These are phyloP conservation scores for Musca vetustissima DNA, from an alignment of 1,140 invertebrate genomes.

Conservation along the genomic window DNA sequence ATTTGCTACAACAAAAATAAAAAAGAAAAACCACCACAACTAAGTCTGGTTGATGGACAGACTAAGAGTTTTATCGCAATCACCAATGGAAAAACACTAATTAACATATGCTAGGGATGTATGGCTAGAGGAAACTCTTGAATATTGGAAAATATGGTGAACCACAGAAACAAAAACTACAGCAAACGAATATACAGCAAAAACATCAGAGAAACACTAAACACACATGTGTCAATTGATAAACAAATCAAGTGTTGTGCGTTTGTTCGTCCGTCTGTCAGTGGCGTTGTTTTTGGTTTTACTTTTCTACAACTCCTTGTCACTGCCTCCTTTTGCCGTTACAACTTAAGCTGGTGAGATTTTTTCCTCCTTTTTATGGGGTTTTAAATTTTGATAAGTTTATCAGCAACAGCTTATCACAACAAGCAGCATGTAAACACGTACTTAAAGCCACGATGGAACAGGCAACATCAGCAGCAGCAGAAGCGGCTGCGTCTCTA, in stretches of 20 bases:
- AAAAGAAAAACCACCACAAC: no score
- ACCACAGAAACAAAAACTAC: background rate
- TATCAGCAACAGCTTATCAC: slow-evolving; percentile 22
- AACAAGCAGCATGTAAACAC: slow-evolving; percentile 10
- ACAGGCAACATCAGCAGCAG: no score
- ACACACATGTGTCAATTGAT: slow-evolving; percentile 20
- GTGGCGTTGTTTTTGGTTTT: no score
- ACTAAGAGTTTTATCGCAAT: slow-evolving; percentile 4
- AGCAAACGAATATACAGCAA: background rate
- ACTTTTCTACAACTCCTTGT: no score
- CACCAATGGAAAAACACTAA: slow-evolving; percentile 13
- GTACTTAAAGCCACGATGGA: slow-evolving; percentile 7
- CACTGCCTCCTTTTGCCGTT: no score
- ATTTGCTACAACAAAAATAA: slow-evolving; percentile 10
- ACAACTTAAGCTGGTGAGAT: no score
- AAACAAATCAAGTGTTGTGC: slow-evolving; percentile 19
- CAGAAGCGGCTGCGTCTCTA: no score
- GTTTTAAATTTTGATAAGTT: slow-evolving; percentile 18
- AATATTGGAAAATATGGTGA: background rate
- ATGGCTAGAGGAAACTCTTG: background rate
- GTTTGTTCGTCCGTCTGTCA: background rate
- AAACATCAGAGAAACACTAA: slow-evolving; percentile 8
- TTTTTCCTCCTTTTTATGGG: background rate
- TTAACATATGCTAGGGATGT: background rate
- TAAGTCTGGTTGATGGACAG: no score